phyloP scores from a whole-genome alignment of 2,113 vertebrate species.

The Chaetorhynchus papuensis region DNA sequence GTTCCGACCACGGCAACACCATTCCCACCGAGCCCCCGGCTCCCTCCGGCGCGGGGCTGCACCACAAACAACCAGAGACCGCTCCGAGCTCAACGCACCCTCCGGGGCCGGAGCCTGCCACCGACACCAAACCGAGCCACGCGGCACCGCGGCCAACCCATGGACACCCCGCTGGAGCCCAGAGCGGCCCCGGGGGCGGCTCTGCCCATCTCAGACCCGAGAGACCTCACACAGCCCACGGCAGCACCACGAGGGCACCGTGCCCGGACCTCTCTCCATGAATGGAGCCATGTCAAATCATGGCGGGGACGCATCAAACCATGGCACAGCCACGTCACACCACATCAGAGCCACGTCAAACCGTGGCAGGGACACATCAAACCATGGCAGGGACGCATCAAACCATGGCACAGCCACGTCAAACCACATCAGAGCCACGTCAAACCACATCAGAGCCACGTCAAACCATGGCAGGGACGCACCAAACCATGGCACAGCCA shows the following conservation, averaged over 20 bases:
- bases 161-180: rapidly evolving
- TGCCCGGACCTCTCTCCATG: rapidly evolving
- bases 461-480: not conserved
- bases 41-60: rapidly evolving
- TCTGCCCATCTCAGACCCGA: not conserved
- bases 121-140: not conserved
- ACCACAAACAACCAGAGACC: not conserved
- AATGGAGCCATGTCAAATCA: not conserved
- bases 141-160: rapidly evolving
- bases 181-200: rapidly evolving
- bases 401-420: not conserved
- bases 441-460: rapidly evolving
- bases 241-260: rapidly evolving
- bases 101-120: not conserved
- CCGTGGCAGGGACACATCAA: not conserved
- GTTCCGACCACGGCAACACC: not conserved
- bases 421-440: rapidly evolving
- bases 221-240: rapidly evolving
- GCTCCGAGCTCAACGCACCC: not conserved
- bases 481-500: not conserved
- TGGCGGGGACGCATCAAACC: no score
- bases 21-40: rapidly evolving
- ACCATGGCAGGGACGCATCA: not conserved
- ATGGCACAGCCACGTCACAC: no score
- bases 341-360: not conserved